These are phyloP conservation scores for Epinephelus coioides DNA, from an alignment of 2,797 vertebrate species.

Conservation along the genomic window DNA sequence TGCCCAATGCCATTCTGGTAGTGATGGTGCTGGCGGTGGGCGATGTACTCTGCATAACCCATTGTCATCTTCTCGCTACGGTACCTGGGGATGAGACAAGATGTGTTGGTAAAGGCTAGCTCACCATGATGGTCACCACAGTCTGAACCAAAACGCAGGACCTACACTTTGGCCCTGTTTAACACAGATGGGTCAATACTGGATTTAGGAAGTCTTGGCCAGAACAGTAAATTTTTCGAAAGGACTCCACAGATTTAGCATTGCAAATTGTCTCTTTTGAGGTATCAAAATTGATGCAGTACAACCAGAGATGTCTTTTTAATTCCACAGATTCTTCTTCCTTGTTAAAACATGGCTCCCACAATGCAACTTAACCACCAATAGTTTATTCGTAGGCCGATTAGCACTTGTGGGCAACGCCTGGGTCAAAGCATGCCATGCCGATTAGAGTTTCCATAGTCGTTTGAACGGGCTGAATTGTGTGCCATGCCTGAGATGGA, in stretches of 20 bases:
- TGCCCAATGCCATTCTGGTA: constrained; percentile 99
- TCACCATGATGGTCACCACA: background rate
- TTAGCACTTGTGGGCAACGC: too few relatives aligned
- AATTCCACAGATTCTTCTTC: background rate
- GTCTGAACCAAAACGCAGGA: background rate
- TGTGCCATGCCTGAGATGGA: too few relatives aligned
- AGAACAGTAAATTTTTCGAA: background rate
- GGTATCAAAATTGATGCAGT: background rate
- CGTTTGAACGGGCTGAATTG: too few relatives aligned
- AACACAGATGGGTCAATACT: background rate
- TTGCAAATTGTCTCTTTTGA: background rate
- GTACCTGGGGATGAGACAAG: constrained; percentile 88
- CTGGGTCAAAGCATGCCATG: too few relatives aligned
- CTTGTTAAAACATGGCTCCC: background rate
- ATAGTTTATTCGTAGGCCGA: background rate
- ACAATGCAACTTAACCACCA: background rate
- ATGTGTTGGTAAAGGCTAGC: background rate
- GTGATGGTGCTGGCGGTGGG: constrained; percentile 99
- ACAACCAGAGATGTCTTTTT: background rate
- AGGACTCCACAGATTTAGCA: background rate
- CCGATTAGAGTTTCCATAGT: too few relatives aligned
- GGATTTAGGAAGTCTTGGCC: background rate
- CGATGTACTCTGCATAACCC: constrained; percentile 99
- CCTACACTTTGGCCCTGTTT: background rate
- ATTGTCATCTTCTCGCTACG: constrained; percentile 99